Evolutionary conservation across 2,113 vertebrate genomes (phyloP).

Genomic region (Passer montanus): DNA sequence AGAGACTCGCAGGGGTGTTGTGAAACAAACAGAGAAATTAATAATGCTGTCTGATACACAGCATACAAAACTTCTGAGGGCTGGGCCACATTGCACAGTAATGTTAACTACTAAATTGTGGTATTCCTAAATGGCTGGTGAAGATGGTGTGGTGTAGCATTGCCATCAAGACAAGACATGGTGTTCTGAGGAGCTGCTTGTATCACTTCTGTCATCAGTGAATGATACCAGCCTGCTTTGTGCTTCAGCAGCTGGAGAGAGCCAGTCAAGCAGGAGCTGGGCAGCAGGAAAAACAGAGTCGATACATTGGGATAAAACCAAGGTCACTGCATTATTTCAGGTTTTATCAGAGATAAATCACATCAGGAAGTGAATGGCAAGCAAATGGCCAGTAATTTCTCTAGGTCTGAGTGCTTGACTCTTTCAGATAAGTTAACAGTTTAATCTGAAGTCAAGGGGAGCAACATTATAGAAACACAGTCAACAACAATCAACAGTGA

Average conservation of each 20-base stretch:
- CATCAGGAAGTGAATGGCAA: background rate
- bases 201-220: background rate
- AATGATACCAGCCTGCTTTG: background rate
- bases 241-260: background rate
- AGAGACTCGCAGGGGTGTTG: background rate
- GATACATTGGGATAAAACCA: background rate
- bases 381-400: background rate
- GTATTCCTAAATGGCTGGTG: background rate
- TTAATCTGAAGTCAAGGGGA: background rate
- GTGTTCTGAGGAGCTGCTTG: background rate
- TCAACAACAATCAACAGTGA: background rate
- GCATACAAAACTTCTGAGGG: background rate
- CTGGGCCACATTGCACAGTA: rapidly evolving
- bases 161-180: background rate
- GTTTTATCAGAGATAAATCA: background rate
- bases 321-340: background rate
- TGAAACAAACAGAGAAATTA: background rate
- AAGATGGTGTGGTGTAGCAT: background rate
- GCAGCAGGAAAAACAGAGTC: background rate
- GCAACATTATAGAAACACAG: background rate
- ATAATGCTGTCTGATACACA: background rate
- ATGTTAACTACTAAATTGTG: background rate
- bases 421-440: background rate
- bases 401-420: background rate
- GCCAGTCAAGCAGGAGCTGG: background rate